Conservation (phyloP, 2,888 invertebrate species). For the Elegia similella region DNA sequence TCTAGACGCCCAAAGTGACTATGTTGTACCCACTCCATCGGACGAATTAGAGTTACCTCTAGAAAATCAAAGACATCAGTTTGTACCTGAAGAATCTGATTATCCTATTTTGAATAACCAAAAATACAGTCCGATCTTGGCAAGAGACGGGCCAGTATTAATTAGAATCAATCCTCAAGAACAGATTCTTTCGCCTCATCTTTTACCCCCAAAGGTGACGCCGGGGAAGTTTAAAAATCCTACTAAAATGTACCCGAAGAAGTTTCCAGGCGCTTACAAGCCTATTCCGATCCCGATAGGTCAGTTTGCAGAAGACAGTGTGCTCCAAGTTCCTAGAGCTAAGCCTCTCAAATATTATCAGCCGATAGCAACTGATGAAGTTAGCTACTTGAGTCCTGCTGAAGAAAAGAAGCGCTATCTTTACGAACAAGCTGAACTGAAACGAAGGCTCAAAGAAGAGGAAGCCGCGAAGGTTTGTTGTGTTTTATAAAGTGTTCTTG, state of each 20-base stretch:
- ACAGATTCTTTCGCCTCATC: constrained; percentile 51
- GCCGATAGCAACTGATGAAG: constrained; percentile 50
- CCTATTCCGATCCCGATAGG: constrained; percentile 67
- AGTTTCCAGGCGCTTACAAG: constrained; percentile 75
- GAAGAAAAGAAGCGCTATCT: constrained; percentile 66
- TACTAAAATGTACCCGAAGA: constrained; percentile 82
- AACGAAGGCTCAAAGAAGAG: constrained; percentile 65
- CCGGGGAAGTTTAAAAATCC: constrained; percentile 61
- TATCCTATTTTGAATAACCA: constrained; percentile 37
- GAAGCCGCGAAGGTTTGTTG: constrained; percentile 40
- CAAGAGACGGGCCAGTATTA: constrained; percentile 27
- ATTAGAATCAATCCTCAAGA: constrained; percentile 45
- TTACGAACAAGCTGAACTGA: constrained; percentile 75
- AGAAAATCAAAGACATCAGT: constrained; percentile 53
- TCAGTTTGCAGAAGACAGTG: constrained; percentile 51
- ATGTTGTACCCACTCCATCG: constrained; percentile 58
- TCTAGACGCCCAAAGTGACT: constrained; percentile 58
- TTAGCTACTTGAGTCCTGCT: constrained; percentile 42
- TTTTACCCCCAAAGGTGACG: constrained; percentile 53
- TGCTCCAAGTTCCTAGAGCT: constrained; percentile 63
- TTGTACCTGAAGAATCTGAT: constrained; percentile 30
- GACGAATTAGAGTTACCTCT: constrained; percentile 67
- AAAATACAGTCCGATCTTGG: constrained; percentile 21
- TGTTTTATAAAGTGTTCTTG: too few species aligned
- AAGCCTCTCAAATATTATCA: constrained; percentile 64